phyloP scores from a whole-genome alignment of 2,113 vertebrate genomes.

The Rissa tridactyla region DNA sequence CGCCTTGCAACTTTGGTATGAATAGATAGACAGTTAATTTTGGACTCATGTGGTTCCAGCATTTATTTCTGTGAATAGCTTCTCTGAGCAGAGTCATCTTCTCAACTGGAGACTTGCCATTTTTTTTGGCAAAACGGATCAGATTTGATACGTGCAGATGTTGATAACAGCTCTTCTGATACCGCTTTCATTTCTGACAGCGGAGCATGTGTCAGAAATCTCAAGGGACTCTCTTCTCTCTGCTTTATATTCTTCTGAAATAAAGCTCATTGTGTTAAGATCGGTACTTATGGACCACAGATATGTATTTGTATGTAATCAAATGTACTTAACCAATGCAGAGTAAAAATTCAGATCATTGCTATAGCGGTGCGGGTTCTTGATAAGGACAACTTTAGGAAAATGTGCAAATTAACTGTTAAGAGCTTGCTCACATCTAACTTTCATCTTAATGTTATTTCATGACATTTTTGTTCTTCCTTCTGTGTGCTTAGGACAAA shows the following conservation, averaged over 20 bases:
- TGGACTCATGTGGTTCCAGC: neutral
- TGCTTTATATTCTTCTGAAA: neutral
- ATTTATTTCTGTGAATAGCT: constrained; percentile 14
- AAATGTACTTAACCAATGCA: neutral
- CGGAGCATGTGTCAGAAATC: neutral
- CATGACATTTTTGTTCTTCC: constrained; percentile 45
- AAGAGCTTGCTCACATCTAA: neutral
- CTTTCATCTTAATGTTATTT: neutral
- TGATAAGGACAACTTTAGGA: neutral
- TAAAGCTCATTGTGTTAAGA: neutral
- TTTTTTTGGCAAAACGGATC: neutral
- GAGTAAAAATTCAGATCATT: neutral
- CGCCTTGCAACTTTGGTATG: constrained; percentile 23
- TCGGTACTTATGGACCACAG: neutral
- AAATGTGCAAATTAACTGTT: neutral
- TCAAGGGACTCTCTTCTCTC: neutral
- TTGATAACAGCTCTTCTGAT: neutral
- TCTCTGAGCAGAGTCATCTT: neutral
- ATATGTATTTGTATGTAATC: neutral
- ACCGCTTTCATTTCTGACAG: neutral
- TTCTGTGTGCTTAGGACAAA: constrained; percentile 76
- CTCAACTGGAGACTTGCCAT: neutral
- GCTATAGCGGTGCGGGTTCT: neutral
- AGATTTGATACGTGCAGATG: neutral
- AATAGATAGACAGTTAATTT: neutral